Percentiles rank a stretch among this genome's conserved stretches.
phyloP scores from a whole-genome alignment of 2,113 vertebrate species.

The Opisthocomus hoazin region DNA sequence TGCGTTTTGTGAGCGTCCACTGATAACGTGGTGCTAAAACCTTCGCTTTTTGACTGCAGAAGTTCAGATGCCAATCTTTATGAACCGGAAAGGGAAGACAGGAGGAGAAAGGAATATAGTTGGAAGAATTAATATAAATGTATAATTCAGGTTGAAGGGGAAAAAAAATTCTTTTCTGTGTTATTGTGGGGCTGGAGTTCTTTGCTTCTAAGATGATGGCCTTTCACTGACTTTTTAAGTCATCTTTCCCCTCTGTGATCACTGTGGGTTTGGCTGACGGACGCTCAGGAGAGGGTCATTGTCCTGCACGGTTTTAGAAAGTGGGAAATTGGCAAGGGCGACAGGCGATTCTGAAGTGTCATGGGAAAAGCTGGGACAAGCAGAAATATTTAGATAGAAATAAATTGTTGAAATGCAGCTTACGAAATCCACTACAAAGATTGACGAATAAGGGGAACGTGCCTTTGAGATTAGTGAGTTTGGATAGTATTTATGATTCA shows the following conservation, averaged over 20 bases:
- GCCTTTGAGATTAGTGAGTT: neutral
- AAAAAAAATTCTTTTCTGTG: neutral
- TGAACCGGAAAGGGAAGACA: neutral
- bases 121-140: neutral
- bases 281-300: neutral
- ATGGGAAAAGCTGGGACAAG: constrained; percentile 24
- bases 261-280: neutral
- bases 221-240: constrained; percentile 10
- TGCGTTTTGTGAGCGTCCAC: neutral
- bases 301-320: neutral
- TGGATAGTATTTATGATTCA: neutral
- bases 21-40: neutral
- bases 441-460: neutral
- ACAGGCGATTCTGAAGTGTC: neutral
- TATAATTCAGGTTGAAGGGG: neutral
- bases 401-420: constrained; percentile 35
- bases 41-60: neutral
- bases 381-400: constrained; percentile 30
- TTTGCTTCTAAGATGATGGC: neutral
- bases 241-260: neutral
- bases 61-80: neutral
- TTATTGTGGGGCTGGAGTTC: neutral
- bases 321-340: neutral
- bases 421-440: neutral
- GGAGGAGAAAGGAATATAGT: neutral